Evolutionary conservation across 2,113 vertebrate genomes (phyloP), one percentile per base, ranked within the genome.

Genomic region (Poeciliopsis occidentalis): DNA sequence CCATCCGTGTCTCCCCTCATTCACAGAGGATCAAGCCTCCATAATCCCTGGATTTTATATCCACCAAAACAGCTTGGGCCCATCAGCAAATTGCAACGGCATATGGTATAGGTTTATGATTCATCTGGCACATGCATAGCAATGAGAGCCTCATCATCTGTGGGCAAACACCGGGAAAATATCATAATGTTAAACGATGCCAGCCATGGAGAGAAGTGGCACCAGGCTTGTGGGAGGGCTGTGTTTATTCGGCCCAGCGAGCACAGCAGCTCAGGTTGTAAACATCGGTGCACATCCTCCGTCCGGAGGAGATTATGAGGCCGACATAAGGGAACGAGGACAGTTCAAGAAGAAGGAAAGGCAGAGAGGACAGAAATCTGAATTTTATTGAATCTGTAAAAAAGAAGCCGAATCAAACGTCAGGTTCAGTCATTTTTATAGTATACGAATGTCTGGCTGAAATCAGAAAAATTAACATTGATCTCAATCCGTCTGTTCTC

Each of bases 51-150:
- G 96, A 96, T 96, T 97, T 98, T 95, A 93, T 95, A 97, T 96
- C 96, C 95, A 94, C 95, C 95, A 95, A 97, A 98, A 98, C 98
- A 99, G 98, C 97, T 98, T 98, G 97, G 97, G 93, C 96, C 97
- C 97, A 99, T 99, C 98, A 98, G 96, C 95, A 97, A 99, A 99
- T 98, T 97, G 97, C 94, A 91, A 92, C 80, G 96, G 95, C 97
- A 98, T 99, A 98, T 97, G 97, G 97, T 97, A 94, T 94, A 97
- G 96, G 96, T 99, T 99, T 98, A 98, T 95, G 96, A 97, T 95
- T 98, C 97, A 97, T 98, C 97, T 98, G 97, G 96, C 96, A 95
- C 93, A 93, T 86, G 93, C 95, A 95, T 94, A 95, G 95, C 95
- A 95, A 95, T 91, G 95, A 94, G 95, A 91, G 92, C 93, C 93